These are phyloP conservation scores for Erpobdella octoculata DNA, from an alignment of 2,888 invertebrate genomes.

Conservation along the genomic window DNA sequence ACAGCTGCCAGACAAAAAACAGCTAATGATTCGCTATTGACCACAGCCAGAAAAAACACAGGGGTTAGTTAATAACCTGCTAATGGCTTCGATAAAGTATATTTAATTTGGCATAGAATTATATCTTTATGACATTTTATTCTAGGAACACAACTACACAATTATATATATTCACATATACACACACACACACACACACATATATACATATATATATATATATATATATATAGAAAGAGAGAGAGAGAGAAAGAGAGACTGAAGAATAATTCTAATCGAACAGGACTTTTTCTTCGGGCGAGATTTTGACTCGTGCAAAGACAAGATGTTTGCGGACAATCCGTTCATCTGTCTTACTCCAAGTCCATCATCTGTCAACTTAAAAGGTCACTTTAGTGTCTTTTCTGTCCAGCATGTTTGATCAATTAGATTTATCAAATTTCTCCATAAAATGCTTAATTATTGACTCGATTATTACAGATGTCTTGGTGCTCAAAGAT, in stretches of 20 bases:
- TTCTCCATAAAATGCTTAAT: neutral
- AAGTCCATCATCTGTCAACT: constrained; percentile 82
- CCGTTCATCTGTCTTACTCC: constrained; percentile 79
- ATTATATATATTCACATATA: too few relatives aligned
- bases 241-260: too few relatives aligned
- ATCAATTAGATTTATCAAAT: neutral
- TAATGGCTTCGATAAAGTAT: too few relatives aligned
- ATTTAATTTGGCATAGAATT: too few relatives aligned
- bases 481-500: constrained; percentile 33
- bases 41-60: neutral
- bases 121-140: too few relatives aligned
- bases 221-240: too few relatives aligned
- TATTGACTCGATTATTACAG: constrained; percentile 25
- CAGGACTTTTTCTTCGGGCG: constrained; percentile 28
- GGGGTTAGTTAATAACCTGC: neutral
- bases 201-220: too few relatives aligned
- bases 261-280: too few relatives aligned
- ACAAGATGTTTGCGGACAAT: constrained; percentile 61
- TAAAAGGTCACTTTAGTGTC: constrained; percentile 66
- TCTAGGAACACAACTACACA: too few relatives aligned
- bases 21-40: neutral
- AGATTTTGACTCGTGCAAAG: constrained; percentile 28
- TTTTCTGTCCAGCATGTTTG: neutral
- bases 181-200: too few relatives aligned
- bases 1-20: constrained; percentile 27